Conservation (phyloP, 2,888 invertebrate genomes). For the Belgica antarctica region DNA sequence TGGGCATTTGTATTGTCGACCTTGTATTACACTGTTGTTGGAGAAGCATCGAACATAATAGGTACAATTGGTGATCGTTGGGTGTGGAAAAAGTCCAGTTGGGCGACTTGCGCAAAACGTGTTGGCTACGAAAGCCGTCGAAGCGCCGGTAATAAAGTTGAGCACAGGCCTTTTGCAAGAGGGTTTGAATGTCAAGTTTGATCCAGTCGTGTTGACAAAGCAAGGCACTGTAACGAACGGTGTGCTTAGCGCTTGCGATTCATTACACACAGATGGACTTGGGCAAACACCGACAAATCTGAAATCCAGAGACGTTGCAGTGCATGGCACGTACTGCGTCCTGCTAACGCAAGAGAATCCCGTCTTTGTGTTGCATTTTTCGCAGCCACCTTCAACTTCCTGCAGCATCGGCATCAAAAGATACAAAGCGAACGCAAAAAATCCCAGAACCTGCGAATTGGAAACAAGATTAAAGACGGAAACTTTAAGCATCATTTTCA, state of each 20-base stretch:
- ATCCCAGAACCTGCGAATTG: too few species aligned
- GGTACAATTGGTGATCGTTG: background rate
- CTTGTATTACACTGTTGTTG: background rate
- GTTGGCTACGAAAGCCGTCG: too few species aligned
- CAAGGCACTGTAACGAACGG: background rate
- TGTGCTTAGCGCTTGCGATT: background rate
- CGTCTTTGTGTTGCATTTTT: background rate
- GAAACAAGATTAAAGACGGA: too few species aligned
- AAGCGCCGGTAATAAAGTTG: too few species aligned
- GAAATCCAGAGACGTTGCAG: background rate
- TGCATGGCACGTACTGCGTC: background rate
- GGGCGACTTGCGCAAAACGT: background rate
- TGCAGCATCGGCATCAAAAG: too few species aligned
- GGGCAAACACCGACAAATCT: background rate
- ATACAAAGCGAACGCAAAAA: too few species aligned
- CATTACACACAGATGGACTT: background rate
- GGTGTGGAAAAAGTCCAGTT: background rate
- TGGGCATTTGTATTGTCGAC: background rate
- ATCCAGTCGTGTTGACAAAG: background rate
- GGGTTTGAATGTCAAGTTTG: background rate
- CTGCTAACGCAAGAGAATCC: background rate
- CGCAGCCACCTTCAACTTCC: background rate
- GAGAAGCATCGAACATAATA: background rate
- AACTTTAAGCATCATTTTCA: too few species aligned
- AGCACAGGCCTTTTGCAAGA: too few species aligned